Percentiles rank a stretch among this genome's conserved stretches.
phyloP scores from a whole-genome alignment of 1,140 invertebrate genomes.

The Odontomachus brunneus region DNA sequence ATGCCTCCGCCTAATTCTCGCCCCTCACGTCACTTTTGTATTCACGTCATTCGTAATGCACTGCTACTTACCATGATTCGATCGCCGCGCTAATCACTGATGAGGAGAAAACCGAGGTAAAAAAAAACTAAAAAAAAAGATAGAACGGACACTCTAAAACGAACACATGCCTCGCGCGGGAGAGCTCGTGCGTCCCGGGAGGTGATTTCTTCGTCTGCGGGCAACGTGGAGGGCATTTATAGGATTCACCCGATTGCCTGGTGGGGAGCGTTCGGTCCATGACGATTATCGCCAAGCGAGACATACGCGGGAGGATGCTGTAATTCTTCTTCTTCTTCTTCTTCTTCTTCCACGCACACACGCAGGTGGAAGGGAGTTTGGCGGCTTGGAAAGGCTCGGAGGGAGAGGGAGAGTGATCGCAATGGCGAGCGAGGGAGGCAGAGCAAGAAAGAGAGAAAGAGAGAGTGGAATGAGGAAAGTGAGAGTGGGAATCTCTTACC shows the following conservation, averaged over 20 bases:
- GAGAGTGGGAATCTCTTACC: constrained; percentile 6
- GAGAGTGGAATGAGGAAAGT: constrained; percentile 29
- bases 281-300: constrained; percentile 75
- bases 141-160: constrained; percentile 74
- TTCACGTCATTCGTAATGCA: constrained; percentile 38
- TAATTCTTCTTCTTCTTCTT: constrained; percentile 75
- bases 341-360: constrained; percentile 8
- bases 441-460: constrained; percentile 68
- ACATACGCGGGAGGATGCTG: constrained; percentile 80
- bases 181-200: constrained; percentile 78
- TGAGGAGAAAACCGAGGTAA: constrained; percentile 35
- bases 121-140: background rate
- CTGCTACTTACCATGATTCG: constrained; percentile 81
- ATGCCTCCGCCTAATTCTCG: background rate
- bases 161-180: constrained; percentile 80
- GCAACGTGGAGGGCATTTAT: constrained; percentile 84
- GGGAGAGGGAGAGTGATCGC: constrained; percentile 12
- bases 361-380: constrained; percentile 33
- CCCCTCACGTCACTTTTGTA: constrained; percentile 39
- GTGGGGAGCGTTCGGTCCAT: constrained; percentile 79
- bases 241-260: constrained; percentile 83
- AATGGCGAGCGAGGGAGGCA: constrained; percentile 18
- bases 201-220: constrained; percentile 81
- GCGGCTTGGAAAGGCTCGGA: constrained; percentile 8
- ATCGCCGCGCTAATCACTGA: constrained; percentile 35